Evolutionary conservation across 2,113 vertebrate species (phyloP).

Genomic region (Elephas maximus): DNA sequence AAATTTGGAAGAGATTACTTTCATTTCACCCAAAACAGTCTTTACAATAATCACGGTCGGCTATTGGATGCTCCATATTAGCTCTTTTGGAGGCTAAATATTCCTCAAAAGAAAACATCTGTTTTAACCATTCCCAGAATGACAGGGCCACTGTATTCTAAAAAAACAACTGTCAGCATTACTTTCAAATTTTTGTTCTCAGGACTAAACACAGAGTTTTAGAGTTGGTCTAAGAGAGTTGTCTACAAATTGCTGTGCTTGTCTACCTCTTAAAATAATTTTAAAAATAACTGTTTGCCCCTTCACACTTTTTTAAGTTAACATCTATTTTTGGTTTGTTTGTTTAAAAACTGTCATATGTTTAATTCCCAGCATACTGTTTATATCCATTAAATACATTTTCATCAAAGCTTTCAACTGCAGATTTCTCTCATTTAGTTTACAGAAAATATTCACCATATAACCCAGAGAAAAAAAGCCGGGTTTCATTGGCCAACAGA

Average conservation of each 20-base stretch:
- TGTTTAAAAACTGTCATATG: neutral
- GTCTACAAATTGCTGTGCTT: neutral
- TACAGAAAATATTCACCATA: conserved; percentile 32
- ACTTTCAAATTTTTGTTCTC: neutral
- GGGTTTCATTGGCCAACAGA: neutral
- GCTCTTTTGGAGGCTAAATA: neutral
- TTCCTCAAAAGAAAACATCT: neutral
- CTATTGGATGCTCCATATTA: neutral
- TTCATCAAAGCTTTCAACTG: neutral
- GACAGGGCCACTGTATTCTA: neutral
- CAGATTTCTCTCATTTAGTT: neutral
- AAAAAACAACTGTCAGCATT: neutral
- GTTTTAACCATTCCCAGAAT: neutral
- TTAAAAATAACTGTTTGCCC: neutral
- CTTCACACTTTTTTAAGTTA: neutral
- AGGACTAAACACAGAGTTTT: neutral
- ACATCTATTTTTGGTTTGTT: neutral
- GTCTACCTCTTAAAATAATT: neutral
- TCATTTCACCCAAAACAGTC: neutral
- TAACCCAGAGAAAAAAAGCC: neutral
- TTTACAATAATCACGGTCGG: neutral
- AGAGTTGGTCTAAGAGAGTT: neutral
- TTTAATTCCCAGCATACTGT: neutral
- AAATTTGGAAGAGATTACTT: neutral
- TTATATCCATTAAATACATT: neutral